Evolutionary conservation across 2,113 vertebrate species (phyloP).

Genomic region (Nibea albiflora): DNA sequence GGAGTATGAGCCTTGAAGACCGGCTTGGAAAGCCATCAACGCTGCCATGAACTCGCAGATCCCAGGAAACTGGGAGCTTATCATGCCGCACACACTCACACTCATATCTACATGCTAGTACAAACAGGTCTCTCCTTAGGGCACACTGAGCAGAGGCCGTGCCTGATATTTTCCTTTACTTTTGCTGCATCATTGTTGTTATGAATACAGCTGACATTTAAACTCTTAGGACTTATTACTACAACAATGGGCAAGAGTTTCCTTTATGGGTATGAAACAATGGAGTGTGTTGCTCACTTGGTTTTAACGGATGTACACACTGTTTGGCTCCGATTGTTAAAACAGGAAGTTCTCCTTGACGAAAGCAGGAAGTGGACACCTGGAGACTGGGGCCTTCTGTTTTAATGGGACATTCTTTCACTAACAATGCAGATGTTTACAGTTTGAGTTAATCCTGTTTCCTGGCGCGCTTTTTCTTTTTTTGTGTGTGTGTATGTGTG

Average conservation of each 20-base stretch:
- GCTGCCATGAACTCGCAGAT: constrained; percentile 17
- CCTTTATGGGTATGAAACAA: constrained; percentile 67
- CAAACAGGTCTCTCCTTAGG: constrained; percentile 17
- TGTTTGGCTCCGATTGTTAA: constrained; percentile 66
- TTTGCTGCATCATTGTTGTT: constrained; percentile 53
- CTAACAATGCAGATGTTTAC: constrained; percentile 77
- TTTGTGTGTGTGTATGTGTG: neutral
- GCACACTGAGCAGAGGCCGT: neutral
- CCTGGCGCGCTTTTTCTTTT: constrained; percentile 48
- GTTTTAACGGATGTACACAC: constrained; percentile 59
- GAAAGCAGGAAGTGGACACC: constrained; percentile 79
- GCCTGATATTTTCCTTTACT: constrained; percentile 19
- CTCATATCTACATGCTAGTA: neutral
- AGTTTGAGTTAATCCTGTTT: constrained; percentile 54
- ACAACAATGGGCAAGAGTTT: constrained; percentile 63
- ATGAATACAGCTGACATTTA: constrained; percentile 40
- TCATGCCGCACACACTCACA: constrained; percentile 26
- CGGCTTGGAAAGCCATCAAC: constrained; percentile 1
- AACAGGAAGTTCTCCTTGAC: constrained; percentile 79
- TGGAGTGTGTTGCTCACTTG: constrained; percentile 46
- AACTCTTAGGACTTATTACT: constrained; percentile 30
- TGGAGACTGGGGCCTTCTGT: constrained; percentile 56
- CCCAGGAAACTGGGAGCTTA: constrained; percentile 37
- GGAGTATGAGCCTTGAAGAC: constrained; percentile 35
- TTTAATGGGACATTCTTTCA: constrained; percentile 69